phyloP scores from a whole-genome alignment of 2,797 vertebrate species.

The Alectoris magna region DNA sequence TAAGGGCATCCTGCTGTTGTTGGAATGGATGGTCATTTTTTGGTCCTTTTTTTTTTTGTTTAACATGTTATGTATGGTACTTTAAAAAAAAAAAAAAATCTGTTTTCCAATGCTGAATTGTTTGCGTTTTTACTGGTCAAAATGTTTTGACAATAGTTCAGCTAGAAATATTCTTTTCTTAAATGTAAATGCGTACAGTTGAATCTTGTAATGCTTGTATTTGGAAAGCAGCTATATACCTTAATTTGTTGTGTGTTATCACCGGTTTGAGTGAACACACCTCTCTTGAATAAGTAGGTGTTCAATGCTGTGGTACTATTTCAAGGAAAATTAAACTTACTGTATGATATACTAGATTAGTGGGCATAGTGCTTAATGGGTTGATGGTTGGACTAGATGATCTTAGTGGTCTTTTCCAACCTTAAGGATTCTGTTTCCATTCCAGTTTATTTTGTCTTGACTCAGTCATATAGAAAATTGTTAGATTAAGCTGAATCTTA shows the following conservation, averaged over 20 bases:
- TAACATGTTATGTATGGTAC: too few relatives aligned
- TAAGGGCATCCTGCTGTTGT: not conserved
- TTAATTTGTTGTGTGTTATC: not conserved
- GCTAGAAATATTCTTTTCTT: not conserved
- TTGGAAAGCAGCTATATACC: not conserved
- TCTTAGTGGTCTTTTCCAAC: too few relatives aligned
- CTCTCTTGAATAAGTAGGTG: not conserved
- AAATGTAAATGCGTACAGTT: fast-evolving
- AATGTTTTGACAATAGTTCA: not conserved
- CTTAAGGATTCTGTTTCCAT: not conserved
- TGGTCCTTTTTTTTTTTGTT: not conserved
- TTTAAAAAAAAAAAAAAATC: not conserved
- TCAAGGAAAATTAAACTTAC: not conserved
- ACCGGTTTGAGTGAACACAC: not conserved
- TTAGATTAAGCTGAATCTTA: not conserved
- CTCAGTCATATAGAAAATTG: not conserved
- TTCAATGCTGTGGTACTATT: not conserved
- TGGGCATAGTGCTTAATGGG: too few relatives aligned
- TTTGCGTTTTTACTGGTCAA: not conserved
- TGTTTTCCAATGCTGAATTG: not conserved
- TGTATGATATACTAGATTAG: not conserved
- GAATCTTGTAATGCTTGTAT: not conserved
- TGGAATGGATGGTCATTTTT: not conserved
- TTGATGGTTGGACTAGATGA: too few relatives aligned
- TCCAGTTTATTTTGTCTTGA: not conserved